A percentile compares a stretch with the other conserved stretches of the same genome.
phyloP scores from a whole-genome alignment of 2,797 vertebrate genomes.

The Mus minutoides region DNA sequence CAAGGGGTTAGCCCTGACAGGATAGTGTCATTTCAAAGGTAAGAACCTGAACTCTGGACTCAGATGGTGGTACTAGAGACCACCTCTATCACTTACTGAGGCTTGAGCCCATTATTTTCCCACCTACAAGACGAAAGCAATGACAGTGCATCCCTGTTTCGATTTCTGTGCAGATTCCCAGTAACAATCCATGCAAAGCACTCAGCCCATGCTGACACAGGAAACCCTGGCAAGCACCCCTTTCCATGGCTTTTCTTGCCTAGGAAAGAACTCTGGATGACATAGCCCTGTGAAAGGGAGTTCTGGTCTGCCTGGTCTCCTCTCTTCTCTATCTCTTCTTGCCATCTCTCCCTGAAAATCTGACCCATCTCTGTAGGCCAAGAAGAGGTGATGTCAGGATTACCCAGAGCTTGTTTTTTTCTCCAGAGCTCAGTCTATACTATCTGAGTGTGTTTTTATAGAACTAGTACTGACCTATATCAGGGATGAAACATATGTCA shows the following conservation, averaged over 20 bases:
- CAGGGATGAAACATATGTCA: conserved; percentile 27
- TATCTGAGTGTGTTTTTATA: conserved; percentile 52
- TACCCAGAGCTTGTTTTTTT: conserved; percentile 74
- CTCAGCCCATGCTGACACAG: neutral
- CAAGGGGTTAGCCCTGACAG: neutral
- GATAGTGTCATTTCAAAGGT: neutral
- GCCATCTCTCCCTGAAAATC: conserved; percentile 71
- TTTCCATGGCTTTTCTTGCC: neutral
- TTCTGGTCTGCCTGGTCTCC: conserved; percentile 55
- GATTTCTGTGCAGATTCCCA: neutral
- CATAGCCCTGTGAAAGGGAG: neutral
- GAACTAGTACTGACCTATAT: conserved; percentile 2
- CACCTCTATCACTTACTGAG: neutral
- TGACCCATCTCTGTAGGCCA: conserved; percentile 67
- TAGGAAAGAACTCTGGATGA: neutral
- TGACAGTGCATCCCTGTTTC: neutral
- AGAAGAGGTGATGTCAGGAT: conserved; percentile 72
- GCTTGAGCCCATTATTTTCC: neutral
- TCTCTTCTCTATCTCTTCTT: conserved; percentile 78
- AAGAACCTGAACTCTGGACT: neutral
- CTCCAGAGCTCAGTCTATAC: conserved; percentile 74
- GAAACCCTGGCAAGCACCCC: accelerated
- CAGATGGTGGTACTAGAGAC: neutral
- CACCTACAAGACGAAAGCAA: neutral
- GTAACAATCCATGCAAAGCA: neutral